Conservation (phyloP, 2,888 invertebrate genomes). For the Cataglyphis rosenhaueri region DNA sequence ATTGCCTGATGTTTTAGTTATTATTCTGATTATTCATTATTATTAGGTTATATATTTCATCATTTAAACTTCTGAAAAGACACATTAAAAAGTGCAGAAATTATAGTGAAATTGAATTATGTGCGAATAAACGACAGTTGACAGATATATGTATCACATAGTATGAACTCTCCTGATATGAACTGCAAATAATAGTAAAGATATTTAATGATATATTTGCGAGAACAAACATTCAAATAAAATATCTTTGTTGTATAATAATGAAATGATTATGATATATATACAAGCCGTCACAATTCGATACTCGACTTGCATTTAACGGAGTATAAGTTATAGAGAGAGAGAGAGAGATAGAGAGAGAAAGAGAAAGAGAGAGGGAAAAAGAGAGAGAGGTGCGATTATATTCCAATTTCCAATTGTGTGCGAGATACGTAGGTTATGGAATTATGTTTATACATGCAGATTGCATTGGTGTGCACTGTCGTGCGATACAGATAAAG, state of each 20-base stretch:
- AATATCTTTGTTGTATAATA: neutral
- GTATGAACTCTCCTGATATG: neutral
- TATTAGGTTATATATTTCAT: neutral
- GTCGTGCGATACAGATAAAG: neutral
- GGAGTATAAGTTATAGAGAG: neutral
- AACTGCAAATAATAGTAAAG: neutral
- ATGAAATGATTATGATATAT: neutral
- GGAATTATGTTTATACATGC: slow-evolving; percentile 25
- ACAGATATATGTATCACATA: neutral
- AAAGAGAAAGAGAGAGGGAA: neutral
- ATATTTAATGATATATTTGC: neutral
- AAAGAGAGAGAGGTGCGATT: neutral
- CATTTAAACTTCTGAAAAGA: neutral
- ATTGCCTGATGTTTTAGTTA: neutral
- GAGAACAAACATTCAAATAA: neutral
- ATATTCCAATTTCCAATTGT: neutral
- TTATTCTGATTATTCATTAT: no score
- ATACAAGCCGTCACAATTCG: neutral
- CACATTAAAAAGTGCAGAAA: neutral
- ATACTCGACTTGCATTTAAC: slow-evolving; percentile 3
- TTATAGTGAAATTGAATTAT: neutral
- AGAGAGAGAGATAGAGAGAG: neutral
- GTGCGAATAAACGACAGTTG: neutral
- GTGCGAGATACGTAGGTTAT: slow-evolving; percentile 34
- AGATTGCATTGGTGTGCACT: neutral